A percentile compares a stretch with the other conserved stretches of the same genome.
These are phyloP conservation scores for Diglossa cyanea DNA, from an alignment of 2,797 vertebrate species.

Conservation along the genomic window DNA sequence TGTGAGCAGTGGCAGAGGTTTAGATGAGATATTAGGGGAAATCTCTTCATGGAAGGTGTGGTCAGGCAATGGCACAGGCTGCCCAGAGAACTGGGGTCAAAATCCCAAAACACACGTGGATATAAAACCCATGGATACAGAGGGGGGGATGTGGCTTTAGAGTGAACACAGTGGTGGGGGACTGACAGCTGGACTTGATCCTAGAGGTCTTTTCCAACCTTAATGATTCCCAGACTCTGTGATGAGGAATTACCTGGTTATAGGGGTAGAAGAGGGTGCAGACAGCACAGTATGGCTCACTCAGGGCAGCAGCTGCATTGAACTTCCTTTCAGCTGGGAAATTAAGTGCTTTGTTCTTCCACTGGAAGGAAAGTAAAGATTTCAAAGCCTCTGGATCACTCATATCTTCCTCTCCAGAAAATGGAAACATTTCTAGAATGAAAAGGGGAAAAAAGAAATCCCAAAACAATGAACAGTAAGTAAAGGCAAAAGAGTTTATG, in stretches of 20 bases:
- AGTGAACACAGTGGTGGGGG: neutral
- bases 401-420: constrained; percentile 80
- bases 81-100: neutral
- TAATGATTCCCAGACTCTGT: neutral
- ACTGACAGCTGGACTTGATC: neutral
- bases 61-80: neutral
- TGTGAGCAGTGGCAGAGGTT: neutral
- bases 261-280: constrained; percentile 93
- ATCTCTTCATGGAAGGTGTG: neutral
- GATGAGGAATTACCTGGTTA: constrained; percentile 79
- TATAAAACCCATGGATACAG: neutral
- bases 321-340: constrained; percentile 89
- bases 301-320: constrained; percentile 85
- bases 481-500: neutral
- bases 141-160: neutral
- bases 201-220: neutral
- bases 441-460: neutral
- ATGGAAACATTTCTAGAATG: constrained; percentile 79
- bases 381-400: constrained; percentile 80
- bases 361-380: constrained; percentile 84
- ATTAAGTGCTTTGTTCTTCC: constrained; percentile 86
- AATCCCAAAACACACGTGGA: neutral
- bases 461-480: neutral
- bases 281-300: constrained; percentile 90
- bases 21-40: neutral